Evolutionary conservation across 1,140 invertebrate species (phyloP).

Genomic region (Ctenoplectra terminalis): DNA sequence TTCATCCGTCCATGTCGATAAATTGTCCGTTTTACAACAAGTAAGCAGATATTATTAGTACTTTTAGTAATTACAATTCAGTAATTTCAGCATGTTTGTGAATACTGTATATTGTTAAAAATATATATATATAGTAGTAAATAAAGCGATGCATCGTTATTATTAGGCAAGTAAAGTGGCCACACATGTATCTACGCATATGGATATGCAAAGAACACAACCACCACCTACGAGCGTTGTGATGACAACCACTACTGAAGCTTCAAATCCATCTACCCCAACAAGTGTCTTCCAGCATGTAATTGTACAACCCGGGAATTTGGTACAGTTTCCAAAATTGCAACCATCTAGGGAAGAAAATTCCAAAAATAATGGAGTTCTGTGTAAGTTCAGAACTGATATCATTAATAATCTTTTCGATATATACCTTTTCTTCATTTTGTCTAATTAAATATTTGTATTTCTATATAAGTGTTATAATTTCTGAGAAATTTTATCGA

Average conservation of each 20-base stretch:
- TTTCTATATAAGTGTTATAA: not conserved
- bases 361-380: slow-evolving; percentile 77
- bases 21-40: slow-evolving; percentile 76
- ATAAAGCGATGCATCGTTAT: not conserved
- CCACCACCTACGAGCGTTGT: slow-evolving; percentile 76
- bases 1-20: slow-evolving; percentile 77
- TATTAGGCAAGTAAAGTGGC: slow-evolving; percentile 74
- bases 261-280: slow-evolving; percentile 76
- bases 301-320: slow-evolving; percentile 88
- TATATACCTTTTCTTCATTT: not conserved
- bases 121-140: no score
- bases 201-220: slow-evolving; percentile 74
- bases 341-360: slow-evolving; percentile 74
- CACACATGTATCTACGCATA: slow-evolving; percentile 71
- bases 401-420: not conserved
- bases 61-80: not conserved
- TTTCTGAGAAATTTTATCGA: not conserved
- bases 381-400: slow-evolving; percentile 74
- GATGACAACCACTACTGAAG: slow-evolving; percentile 77
- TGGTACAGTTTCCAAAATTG: slow-evolving; percentile 85
- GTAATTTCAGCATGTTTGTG: not conserved
- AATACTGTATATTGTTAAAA: not conserved
- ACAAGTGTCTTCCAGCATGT: slow-evolving; percentile 86
- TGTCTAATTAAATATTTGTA: not conserved
- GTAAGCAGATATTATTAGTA: no score